A percentile compares a stretch with the other conserved stretches of the same genome.
phyloP scores from a whole-genome alignment of 2,797 vertebrate species.

The Cygnus olor region DNA sequence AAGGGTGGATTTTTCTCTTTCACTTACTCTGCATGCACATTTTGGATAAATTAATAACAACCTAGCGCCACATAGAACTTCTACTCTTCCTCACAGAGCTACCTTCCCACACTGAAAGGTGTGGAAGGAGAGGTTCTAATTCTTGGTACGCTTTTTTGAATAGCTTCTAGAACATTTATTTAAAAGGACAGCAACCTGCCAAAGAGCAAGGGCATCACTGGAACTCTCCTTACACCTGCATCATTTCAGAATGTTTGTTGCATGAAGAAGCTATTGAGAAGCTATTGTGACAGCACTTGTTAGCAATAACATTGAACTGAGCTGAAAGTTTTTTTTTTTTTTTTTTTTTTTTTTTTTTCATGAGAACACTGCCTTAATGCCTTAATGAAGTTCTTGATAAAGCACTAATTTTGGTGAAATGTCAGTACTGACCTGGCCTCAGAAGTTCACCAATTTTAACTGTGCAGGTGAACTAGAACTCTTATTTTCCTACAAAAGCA shows the following conservation, averaged over 20 bases:
- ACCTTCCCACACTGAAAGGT: background rate
- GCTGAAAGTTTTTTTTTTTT: background rate
- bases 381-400: background rate
- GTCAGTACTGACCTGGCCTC: background rate
- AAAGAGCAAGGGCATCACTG: background rate
- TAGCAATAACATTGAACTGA: background rate
- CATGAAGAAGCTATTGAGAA: background rate
- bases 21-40: background rate
- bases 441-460: background rate
- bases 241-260: background rate
- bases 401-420: background rate
- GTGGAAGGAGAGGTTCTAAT: background rate
- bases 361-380: background rate
- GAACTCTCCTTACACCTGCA: background rate
- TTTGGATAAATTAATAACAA: background rate
- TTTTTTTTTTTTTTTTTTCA: background rate
- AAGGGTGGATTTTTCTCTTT: background rate
- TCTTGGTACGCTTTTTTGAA: background rate
- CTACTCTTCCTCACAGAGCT: background rate
- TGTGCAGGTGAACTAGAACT: background rate
- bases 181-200: background rate
- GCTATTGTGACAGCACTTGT: background rate
- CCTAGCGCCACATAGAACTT: background rate
- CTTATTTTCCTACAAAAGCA: background rate
- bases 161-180: background rate